Evolutionary conservation across 1,140 invertebrate species (phyloP), one percentile per base, ranked within the genome.

Genomic region (Bombus consobrinus): DNA sequence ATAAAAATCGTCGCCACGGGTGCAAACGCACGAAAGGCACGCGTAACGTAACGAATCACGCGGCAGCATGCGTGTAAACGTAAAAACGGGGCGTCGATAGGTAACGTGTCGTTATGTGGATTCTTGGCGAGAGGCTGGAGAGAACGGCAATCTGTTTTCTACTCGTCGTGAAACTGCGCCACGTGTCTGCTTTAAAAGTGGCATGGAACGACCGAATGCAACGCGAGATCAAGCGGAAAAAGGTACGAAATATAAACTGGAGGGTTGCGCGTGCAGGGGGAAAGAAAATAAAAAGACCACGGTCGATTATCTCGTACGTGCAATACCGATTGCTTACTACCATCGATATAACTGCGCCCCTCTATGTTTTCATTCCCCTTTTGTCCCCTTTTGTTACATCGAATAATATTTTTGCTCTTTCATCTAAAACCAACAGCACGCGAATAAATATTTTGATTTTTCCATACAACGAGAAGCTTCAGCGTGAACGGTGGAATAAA

Each of bases 201-300:
- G 8, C 18, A 41, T 39, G 81, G 66, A 39, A 75, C 59, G 80
- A 43, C 4, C 12, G 62, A 53, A 68, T 57, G 66, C 82, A 8
- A 71, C 39, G 37, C 39, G 47, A 78, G n/a, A 77, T 64, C 34
- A 59, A 78, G 47, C 47, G 62, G n/a, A 59, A 37, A 57, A 53
- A 22, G 28, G 15, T 0, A 25, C 15, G 3, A 79, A 66, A 41
- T 66, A 28, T 32, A 66, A 34, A 73, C 53, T 32, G 59, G 1
- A 22, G 53, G 25, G 9, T 15, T 18, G 34, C 25, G 62, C 73
- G 43, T 69, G 47, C 64, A 69, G 6, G 15, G 37, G 37, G 1
- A 25, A 77, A 18, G n/a, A 34, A 22, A 37, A 43, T 59, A 43
- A n/a, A 59, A 78, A 78, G 28, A 34, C 53, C 22, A 15, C 25